Evolutionary conservation across 1,140 invertebrate species (phyloP).

Genomic region (Heliothis subflexa): DNA sequence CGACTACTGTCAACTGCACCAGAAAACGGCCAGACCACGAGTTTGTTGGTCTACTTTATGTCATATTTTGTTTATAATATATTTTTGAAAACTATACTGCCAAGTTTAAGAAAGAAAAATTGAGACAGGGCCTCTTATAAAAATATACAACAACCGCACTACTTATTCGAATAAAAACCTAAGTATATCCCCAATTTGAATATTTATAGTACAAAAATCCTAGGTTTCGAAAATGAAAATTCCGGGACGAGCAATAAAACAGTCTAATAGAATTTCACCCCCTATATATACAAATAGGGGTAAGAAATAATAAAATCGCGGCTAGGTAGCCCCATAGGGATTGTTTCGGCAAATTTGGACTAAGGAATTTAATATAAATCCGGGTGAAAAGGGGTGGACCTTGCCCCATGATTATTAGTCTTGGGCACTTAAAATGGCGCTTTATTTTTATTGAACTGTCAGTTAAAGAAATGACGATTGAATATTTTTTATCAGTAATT

Average conservation of each 20-base stretch:
- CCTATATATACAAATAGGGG: conserved; percentile 39
- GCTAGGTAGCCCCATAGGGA: conserved; percentile 65
- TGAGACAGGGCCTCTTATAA: too few relatives aligned
- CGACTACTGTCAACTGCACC: too few relatives aligned
- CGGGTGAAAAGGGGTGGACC: conserved; percentile 76
- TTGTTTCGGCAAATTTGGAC: conserved; percentile 81
- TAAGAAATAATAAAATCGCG: conserved; percentile 70
- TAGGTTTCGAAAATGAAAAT: neutral
- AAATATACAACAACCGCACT: neutral
- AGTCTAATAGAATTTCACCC: conserved; percentile 23
- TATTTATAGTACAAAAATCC: neutral
- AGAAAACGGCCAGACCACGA: too few relatives aligned
- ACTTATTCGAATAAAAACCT: neutral
- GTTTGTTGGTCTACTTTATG: too few relatives aligned
- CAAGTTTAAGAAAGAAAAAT: too few relatives aligned
- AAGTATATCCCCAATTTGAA: neutral
- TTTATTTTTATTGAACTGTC: neutral
- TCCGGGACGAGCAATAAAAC: neutral
- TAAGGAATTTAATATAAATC: conserved; percentile 85
- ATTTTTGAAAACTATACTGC: too few relatives aligned
- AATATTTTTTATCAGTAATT: too few relatives aligned
- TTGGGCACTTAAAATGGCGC: conserved; percentile 60
- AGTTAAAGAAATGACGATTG: too few relatives aligned
- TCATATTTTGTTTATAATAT: too few relatives aligned
- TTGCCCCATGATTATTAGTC: conserved; percentile 75